These are phyloP conservation scores for Cyphomyrus plagiostoma DNA, from an alignment of 2,113 vertebrate species.

Conservation along the genomic window DNA sequence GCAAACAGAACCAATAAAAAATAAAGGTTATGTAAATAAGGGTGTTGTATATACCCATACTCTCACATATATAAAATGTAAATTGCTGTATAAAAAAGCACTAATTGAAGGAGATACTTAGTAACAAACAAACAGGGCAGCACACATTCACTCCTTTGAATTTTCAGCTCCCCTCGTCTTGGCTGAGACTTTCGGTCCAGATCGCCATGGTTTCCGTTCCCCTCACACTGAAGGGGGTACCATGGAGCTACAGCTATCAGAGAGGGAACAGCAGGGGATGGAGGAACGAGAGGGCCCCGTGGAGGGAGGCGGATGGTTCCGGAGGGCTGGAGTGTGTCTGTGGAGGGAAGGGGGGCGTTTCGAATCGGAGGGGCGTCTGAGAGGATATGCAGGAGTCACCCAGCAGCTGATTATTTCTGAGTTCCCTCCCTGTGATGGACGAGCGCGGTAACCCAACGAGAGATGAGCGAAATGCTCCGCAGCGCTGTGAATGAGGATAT, in stretches of 20 bases:
- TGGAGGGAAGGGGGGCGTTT: background rate
- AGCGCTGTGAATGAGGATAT: slow-evolving; percentile 34
- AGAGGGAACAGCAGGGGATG: background rate
- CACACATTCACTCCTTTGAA: background rate
- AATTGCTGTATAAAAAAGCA: background rate
- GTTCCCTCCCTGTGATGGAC: slow-evolving; percentile 29
- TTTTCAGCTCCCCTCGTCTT: background rate
- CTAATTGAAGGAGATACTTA: background rate
- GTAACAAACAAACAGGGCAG: background rate
- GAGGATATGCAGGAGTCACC: background rate
- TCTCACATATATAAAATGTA: background rate
- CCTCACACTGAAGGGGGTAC: background rate
- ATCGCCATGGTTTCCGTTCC: background rate
- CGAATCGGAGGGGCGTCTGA: background rate
- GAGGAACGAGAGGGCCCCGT: slow-evolving; percentile 16
- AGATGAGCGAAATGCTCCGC: slow-evolving; percentile 14
- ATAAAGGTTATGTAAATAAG: background rate
- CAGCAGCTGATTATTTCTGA: slow-evolving; percentile 31
- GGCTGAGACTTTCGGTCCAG: background rate
- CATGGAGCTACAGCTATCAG: background rate
- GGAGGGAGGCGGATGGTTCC: background rate
- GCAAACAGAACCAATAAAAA: background rate
- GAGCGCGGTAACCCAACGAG: slow-evolving; percentile 1
- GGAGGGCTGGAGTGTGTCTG: background rate
- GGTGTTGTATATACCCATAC: background rate